Base-by-base conservation (phyloP, 2,888 invertebrate genomes). In the Physocephala rufipes region DNA sequence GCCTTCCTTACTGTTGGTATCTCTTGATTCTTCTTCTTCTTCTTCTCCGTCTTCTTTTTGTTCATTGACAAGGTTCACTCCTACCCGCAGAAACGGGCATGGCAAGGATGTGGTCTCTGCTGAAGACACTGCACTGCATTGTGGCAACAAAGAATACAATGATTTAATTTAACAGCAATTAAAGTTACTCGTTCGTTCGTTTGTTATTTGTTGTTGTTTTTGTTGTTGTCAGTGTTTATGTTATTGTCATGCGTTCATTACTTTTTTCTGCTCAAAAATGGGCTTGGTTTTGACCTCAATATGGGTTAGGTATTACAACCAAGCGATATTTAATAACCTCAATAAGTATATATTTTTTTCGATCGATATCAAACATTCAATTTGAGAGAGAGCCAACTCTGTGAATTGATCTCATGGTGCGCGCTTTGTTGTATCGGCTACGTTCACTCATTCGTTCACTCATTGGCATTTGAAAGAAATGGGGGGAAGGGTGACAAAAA, bases 131-230 rank as follows among this genome's bases (percentile, higher is more conserved):
- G 36, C 4, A 4, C 36, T 4, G 36, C 36, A 36, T 63, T 19
- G 16, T 13, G 26, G 26, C 28, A 58, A 28, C 58, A 21, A 58
- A 28, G 47, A 47, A 58, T n/a, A 70, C 70, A 71, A 71, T 72
- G 75, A 76, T 77, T 75, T 76, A 78, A 78, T 79, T 79, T 75
- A 73, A 76, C 73, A 77, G 76, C 77, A 81, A 82, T 81, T 81
- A 82, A 82, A 80, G 75, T 66, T 65, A 69, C 36, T 36, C 36
- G 36, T 36, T 36, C 9, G 36, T 36, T 36, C 36, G 36, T 36
- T 36, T 36, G 36, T 36, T 72, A 67, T 73, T 58, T 70, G 47
- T 63, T 79, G 76, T 78, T 77, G 76, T 79, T 68, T 75, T 76
- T 78, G 80, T 79, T 77, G 79, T 36, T 36, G 36, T 36, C 9